Evolutionary conservation across 2,888 invertebrate species (phyloP), one percentile per base, ranked within the genome.

Genomic region (Cremastinae sp.): DNA sequence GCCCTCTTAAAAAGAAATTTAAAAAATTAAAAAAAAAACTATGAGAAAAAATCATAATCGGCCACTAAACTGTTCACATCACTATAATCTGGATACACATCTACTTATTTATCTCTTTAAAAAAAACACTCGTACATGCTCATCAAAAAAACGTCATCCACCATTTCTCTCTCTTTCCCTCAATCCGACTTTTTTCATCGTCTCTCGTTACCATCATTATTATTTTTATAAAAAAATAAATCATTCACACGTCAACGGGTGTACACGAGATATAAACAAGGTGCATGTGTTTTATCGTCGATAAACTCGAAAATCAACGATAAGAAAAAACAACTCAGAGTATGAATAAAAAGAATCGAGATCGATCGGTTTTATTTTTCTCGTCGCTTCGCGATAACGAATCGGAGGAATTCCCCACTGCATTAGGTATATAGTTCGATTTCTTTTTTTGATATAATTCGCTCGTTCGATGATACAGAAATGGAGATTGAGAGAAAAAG

Each of bases 11-110:
- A 16, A 75, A 56, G 47, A 14, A 37, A 56, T 18, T 39, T 28
- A 66, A 1, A 49, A 45, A 45, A 45, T 8, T 5, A 9, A 9
- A 41, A n/a, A 51, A 47, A 45, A 62, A 56, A 35, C 72, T 2
- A 3, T 3, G 5, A 5, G 28, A 28, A 28, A 5, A 28, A 5
- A 3, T 28, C 28, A 28, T 28, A 28, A 53, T 79, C 80, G 84
- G 84, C 82, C 79, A 79, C 80, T 79, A 80, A 78, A 71, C 81
- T 84, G 80, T 81, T 80, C 82, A 78, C 81, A 80, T 77, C 80
- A 75, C 77, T 81, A 76, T 77, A 78, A 66, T 62, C 55, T 58
- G 56, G 53, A 58, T 58, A 70, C 45, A 78, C 22, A 58, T 2
- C 10, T 43, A 72, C 20, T 72, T 37, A 18, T 37, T 8, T 28